These are phyloP conservation scores for Trematomus bernacchii DNA, from an alignment of 2,797 vertebrate genomes.

Conservation along the genomic window DNA sequence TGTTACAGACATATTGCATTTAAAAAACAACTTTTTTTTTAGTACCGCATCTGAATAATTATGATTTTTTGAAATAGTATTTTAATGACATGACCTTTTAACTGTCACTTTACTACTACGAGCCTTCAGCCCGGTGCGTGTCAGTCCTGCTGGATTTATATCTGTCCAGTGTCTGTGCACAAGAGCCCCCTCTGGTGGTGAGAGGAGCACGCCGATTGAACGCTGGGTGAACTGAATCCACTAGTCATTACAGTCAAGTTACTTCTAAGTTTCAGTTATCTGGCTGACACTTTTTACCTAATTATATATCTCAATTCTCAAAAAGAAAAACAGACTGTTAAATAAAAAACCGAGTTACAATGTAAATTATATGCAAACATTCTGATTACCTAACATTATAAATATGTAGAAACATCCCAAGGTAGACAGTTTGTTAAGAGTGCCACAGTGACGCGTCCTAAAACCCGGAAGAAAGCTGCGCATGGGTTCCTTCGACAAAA, in stretches of 20 bases:
- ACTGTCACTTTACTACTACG: neutral
- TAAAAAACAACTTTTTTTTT: neutral
- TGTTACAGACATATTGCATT: no score
- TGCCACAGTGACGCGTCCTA: no score
- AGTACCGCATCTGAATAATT: neutral
- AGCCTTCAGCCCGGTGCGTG: neutral
- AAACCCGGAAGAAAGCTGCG: no score
- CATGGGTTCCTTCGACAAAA: no score
- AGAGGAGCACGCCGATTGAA: neutral
- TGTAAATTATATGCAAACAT: neutral
- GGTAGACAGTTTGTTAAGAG: neutral
- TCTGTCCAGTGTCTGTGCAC: neutral
- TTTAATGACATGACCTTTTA: neutral
- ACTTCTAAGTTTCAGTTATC: neutral
- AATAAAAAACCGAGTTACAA: neutral
- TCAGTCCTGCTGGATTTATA: neutral
- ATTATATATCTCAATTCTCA: neutral
- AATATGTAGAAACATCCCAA: neutral
- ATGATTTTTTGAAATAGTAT: neutral
- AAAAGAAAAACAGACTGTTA: neutral
- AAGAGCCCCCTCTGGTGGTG: constrained; percentile 52
- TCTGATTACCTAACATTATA: no score
- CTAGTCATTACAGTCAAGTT: neutral
- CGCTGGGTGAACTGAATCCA: neutral
- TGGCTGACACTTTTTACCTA: no score